Conservation (phyloP, 1,140 invertebrate species). For the Musca vetustissima region DNA sequence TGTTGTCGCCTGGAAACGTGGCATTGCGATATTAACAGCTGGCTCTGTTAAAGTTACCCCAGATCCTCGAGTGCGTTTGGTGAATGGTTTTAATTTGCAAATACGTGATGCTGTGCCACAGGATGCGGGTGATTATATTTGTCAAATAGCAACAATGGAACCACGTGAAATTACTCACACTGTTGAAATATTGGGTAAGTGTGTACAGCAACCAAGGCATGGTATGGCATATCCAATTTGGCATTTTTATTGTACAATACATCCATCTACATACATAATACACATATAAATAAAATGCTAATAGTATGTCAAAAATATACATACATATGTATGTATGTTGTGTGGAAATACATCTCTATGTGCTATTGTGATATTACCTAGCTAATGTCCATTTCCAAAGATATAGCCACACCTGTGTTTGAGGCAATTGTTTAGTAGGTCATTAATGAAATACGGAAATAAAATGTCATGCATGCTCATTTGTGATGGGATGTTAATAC, state of each 20-base stretch:
- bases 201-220: not conserved
- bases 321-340: not conserved
- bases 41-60: conserved; percentile 63
- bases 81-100: conserved; percentile 61
- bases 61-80: conserved; percentile 60
- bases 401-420: too few relatives aligned
- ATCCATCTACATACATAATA: not conserved
- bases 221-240: not conserved
- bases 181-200: conserved; percentile 64
- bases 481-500: too few relatives aligned
- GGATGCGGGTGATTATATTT: conserved; percentile 65
- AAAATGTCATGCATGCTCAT: too few relatives aligned
- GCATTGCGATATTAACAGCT: conserved; percentile 63
- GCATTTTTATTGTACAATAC: not conserved
- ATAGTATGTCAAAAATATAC: not conserved
- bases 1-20: conserved; percentile 62
- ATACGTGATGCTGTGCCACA: conserved; percentile 60
- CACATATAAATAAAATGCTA: not conserved
- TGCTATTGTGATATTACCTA: too few relatives aligned
- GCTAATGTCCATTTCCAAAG: too few relatives aligned
- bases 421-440: too few relatives aligned
- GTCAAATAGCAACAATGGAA: conserved; percentile 62
- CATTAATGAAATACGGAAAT: too few relatives aligned
- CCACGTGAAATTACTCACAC: conserved; percentile 63
- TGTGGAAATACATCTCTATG: not conserved